Evolutionary conservation across 2,113 vertebrate species (phyloP), one percentile per base, ranked within the genome.

Genomic region (Nerophis lumbriciformis): DNA sequence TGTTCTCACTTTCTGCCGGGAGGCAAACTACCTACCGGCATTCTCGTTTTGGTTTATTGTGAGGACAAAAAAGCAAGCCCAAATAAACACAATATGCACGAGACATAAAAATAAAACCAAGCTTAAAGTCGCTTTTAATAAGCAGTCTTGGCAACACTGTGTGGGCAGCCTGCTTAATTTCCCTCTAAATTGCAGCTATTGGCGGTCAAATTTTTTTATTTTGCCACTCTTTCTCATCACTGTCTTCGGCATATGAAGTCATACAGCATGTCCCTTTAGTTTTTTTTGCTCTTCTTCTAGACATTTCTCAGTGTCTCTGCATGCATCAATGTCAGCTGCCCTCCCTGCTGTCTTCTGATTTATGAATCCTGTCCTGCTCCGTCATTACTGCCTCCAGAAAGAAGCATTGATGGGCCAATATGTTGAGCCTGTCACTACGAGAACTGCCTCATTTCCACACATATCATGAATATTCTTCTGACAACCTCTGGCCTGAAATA

Each of bases 331-430:
- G 83, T 81, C 83, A 73, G 15, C 38, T 6, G 1, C 71, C 68
- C 69, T 78, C 76, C 76, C 81, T 35, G 21, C 65, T 5, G 62
- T 57, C 68, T 61, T 63, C 63, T 88, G 86, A 86, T 86, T 81
- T 83, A 86, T 86, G 80, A 80, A 76, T 76, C 63, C 75, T 69
- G 53, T 82, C 77, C 63, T 73, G 54, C 48, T 63, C 63, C 78
- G 81, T 72, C 81, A 80, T 83, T 83, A 83, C 51, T 14, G 70
- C 59, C 69, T 80, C 61, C 70, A 80, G 75, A 84, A 80, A 68
- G 75, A 65, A 69, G 70, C 78, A 53, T 8, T 80, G 80, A 85
- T 81, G 69, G 77, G 69, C 75, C 78, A 78, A 72, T 83, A 79
- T 78, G 77, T 85, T 49, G 49, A 71, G 61, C 57, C 48, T 77